These are phyloP conservation scores for Orthonyx spaldingii DNA, from an alignment of 2,113 vertebrate genomes.

Conservation along the genomic window DNA sequence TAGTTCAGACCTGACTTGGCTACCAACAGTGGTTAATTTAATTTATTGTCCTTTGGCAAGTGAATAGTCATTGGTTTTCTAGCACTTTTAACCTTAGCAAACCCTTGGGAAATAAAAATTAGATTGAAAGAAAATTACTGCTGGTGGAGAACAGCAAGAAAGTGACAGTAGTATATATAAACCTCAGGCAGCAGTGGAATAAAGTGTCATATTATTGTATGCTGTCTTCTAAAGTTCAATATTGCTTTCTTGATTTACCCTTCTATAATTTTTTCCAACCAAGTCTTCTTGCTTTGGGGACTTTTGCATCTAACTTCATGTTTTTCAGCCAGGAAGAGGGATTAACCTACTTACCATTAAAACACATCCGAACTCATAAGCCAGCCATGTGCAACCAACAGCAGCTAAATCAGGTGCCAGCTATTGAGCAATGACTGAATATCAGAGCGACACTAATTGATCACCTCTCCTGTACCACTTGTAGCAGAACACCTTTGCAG, in stretches of 20 bases:
- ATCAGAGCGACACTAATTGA: neutral
- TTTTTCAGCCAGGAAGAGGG: constrained; percentile 38
- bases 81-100: constrained; percentile 78
- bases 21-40: constrained; percentile 75
- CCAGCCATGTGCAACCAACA: neutral
- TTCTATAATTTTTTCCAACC: constrained; percentile 35
- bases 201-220: constrained; percentile 74
- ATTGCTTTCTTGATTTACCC: constrained; percentile 75
- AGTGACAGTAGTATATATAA: constrained; percentile 82
- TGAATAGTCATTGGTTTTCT: constrained; percentile 73
- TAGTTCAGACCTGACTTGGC: constrained; percentile 68
- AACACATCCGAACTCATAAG: neutral
- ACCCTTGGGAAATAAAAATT: constrained; percentile 83
- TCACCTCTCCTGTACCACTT: neutral
- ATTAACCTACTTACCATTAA: constrained; percentile 34
- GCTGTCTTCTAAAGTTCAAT: constrained; percentile 69
- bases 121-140: constrained; percentile 81
- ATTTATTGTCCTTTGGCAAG: constrained; percentile 78
- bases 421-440: neutral
- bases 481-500: neutral
- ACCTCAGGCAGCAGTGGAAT: constrained; percentile 69
- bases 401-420: neutral
- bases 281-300: constrained; percentile 40
- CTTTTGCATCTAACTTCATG: constrained; percentile 19
- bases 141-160: constrained; percentile 74